Evolutionary conservation across 2,113 vertebrate genomes (phyloP).

Genomic region (Gasterosteus nipponicus): DNA sequence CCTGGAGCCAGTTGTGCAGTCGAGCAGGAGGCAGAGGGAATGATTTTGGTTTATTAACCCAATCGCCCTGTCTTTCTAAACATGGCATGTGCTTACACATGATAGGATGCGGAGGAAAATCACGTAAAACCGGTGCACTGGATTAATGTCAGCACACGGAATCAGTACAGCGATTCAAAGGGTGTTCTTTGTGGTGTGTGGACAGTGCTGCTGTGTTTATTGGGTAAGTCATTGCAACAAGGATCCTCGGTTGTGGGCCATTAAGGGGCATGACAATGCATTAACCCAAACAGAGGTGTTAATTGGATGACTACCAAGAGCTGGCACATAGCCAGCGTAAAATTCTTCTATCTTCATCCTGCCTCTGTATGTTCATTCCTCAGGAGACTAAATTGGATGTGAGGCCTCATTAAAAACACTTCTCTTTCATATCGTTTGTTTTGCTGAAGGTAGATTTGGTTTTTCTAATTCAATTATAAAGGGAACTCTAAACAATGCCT

Average conservation of each 20-base stretch:
- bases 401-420: not conserved
- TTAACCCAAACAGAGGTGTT: slow-evolving; percentile 42
- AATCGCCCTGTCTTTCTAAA: not conserved
- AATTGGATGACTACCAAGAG: slow-evolving; percentile 42
- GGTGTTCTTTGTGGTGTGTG: not conserved
- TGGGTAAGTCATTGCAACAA: slow-evolving; percentile 40
- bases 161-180: not conserved
- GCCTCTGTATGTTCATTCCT: not conserved
- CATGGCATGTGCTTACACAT: not conserved
- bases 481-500: not conserved
- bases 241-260: slow-evolving; percentile 14
- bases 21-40: not conserved
- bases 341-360: slow-evolving; percentile 10
- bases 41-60: not conserved
- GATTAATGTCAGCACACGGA: not conserved
- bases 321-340: slow-evolving; percentile 36
- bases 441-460: not conserved
- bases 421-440: not conserved
- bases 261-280: slow-evolving; percentile 36
- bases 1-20: not conserved
- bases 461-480: not conserved
- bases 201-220: slow-evolving; percentile 13
- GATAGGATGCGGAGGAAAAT: not conserved
- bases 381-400: not conserved
- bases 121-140: not conserved